phyloP scores from a whole-genome alignment of 2,113 vertebrate species.

The Dromas ardeola region DNA sequence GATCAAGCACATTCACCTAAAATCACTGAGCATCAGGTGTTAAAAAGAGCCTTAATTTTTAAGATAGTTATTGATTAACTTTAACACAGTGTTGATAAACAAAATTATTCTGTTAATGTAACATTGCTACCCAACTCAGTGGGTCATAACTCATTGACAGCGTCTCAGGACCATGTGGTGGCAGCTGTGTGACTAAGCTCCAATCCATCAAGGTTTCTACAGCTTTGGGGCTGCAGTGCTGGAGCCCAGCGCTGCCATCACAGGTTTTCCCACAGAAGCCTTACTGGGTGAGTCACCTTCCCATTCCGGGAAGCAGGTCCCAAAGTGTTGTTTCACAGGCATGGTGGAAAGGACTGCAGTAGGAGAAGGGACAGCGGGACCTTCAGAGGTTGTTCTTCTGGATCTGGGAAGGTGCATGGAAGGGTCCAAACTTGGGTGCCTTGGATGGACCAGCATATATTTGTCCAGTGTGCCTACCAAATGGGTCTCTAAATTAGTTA shows the following conservation, averaged over 20 bases:
- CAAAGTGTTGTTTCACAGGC: neutral
- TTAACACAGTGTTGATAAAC: neutral
- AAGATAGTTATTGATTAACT: neutral
- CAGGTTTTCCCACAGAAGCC: neutral
- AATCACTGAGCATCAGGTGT: neutral
- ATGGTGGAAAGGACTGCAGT: rapidly evolving
- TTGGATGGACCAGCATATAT: neutral
- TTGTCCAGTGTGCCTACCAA: neutral
- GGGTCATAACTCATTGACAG: neutral
- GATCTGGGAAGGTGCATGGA: neutral
- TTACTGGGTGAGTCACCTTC: neutral
- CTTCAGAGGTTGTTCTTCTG: neutral
- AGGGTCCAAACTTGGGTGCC: neutral
- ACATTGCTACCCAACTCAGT: neutral
- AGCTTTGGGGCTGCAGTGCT: neutral
- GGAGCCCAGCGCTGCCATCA: neutral
- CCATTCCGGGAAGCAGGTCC: neutral
- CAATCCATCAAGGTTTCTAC: neutral
- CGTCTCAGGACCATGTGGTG: neutral
- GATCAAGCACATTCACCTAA: neutral
- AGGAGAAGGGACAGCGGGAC: neutral
- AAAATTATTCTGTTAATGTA: neutral
- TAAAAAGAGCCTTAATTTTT: neutral
- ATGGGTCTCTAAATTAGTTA: neutral
- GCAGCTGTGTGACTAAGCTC: neutral